Evolutionary conservation across 2,797 vertebrate species (phyloP).

Genomic region (Rhynchotus rufescens): DNA sequence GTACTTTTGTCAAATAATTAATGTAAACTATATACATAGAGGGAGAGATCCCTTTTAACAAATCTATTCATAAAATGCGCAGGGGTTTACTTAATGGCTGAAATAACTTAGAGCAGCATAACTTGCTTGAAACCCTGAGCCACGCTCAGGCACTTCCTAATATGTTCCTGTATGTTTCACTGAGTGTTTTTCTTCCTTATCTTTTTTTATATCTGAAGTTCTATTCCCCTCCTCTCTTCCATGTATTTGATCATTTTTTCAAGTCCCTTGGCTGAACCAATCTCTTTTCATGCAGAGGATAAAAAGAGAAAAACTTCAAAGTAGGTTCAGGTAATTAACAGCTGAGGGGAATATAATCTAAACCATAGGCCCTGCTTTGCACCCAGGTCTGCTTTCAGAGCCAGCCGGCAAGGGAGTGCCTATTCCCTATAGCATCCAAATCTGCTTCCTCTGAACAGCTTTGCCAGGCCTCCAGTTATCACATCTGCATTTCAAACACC

Average conservation of each 20-base stretch:
- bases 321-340: conserved; percentile 91
- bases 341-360: conserved; percentile 91
- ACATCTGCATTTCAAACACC: conserved; percentile 99
- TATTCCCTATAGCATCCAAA: conserved; percentile 88
- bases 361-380: conserved; percentile 87
- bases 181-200: conserved; percentile 81
- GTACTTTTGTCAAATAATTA: conserved; percentile 70
- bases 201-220: conserved; percentile 83
- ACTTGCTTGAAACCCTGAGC: conserved; percentile 29
- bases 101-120: conserved; percentile 46
- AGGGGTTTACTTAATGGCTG: conserved; percentile 66
- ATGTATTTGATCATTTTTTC: conserved; percentile 86
- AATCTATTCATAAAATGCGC: conserved; percentile 10
- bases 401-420: conserved; percentile 85
- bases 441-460: conserved; percentile 92
- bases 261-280: conserved; percentile 86
- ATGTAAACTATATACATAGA: conserved; percentile 61
- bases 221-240: conserved; percentile 75
- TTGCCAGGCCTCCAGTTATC: conserved; percentile 93
- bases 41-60: conserved; percentile 38
- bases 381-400: conserved; percentile 85
- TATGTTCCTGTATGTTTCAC: conserved; percentile 72
- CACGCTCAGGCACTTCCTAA: conserved; percentile 61
- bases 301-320: conserved; percentile 90
- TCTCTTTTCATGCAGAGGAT: conserved; percentile 86